Percentiles rank a stretch among this genome's conserved stretches.
Evolutionary conservation across 2,888 invertebrate genomes (phyloP).

Genomic region (Zonitis immaculata): DNA sequence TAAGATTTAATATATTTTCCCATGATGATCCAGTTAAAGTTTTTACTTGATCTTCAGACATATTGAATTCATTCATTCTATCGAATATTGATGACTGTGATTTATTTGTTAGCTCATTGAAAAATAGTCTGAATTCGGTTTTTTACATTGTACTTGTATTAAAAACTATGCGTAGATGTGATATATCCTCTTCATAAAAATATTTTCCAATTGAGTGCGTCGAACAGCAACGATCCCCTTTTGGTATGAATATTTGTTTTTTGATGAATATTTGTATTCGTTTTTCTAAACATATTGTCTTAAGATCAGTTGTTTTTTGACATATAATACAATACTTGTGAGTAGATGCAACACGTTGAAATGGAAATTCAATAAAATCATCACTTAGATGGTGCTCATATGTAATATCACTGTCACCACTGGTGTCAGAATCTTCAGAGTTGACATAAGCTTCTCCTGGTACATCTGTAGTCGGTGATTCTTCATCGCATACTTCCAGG

Average conservation of each 20-base stretch:
- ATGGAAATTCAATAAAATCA: no score
- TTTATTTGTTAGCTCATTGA: no score
- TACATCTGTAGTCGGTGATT: no score
- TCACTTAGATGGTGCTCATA: no score
- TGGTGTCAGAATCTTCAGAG: no score
- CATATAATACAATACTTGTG: not conserved
- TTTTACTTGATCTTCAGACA: not conserved
- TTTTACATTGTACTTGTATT: not conserved
- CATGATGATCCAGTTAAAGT: not conserved
- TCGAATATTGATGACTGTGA: not conserved
- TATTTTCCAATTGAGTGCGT: not conserved
- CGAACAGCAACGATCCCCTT: not conserved
- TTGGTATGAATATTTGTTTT: not conserved
- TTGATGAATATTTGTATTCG: not conserved
- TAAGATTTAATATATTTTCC: not conserved
- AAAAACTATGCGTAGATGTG: not conserved
- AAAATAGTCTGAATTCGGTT: no score
- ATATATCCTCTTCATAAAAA: not conserved
- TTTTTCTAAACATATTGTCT: not conserved
- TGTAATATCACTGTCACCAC: no score
- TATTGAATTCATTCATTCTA: not conserved
- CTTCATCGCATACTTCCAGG: no score
- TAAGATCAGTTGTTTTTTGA: not conserved
- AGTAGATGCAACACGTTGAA: no score
- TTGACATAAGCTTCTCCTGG: no score